phyloP scores from a whole-genome alignment of 1,140 invertebrate species.

The Wiebesia pumilae region DNA sequence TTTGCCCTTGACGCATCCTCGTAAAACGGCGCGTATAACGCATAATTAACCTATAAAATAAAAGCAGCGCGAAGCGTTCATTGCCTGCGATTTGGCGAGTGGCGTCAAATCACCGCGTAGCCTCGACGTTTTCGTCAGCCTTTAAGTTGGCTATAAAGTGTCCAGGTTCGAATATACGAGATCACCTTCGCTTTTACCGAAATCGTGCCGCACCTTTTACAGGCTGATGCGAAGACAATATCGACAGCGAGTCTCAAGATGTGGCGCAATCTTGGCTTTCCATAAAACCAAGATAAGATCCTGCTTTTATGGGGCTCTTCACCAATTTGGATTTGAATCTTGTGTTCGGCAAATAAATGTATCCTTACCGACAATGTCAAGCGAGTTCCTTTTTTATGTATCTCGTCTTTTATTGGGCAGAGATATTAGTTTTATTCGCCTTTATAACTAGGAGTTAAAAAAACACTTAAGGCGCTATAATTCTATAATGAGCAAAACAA shows the following conservation, averaged over 20 bases:
- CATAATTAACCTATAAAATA: conserved; percentile 70
- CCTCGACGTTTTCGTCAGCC: neutral
- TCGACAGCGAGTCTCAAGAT: neutral
- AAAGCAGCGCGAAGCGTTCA: conserved; percentile 51
- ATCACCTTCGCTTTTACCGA: conserved; percentile 16
- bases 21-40: conserved; percentile 48
- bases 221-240: neutral
- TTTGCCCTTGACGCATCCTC: conserved; percentile 10
- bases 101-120: neutral
- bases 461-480: neutral
- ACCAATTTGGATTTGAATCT: neutral
- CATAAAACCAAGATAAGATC: neutral
- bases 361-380: neutral
- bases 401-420: neutral
- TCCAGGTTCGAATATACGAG: conserved; percentile 2
- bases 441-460: neutral
- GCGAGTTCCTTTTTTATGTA: neutral
- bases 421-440: neutral
- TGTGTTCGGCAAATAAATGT: neutral
- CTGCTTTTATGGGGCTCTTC: neutral
- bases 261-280: neutral
- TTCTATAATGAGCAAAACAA: too few relatives aligned
- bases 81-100: conserved; percentile 41
- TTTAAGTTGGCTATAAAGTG: conserved; percentile 36
- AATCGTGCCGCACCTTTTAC: neutral